Evolutionary conservation across 2,888 invertebrate species (phyloP).

Genomic region (Spicauda simplicius): DNA sequence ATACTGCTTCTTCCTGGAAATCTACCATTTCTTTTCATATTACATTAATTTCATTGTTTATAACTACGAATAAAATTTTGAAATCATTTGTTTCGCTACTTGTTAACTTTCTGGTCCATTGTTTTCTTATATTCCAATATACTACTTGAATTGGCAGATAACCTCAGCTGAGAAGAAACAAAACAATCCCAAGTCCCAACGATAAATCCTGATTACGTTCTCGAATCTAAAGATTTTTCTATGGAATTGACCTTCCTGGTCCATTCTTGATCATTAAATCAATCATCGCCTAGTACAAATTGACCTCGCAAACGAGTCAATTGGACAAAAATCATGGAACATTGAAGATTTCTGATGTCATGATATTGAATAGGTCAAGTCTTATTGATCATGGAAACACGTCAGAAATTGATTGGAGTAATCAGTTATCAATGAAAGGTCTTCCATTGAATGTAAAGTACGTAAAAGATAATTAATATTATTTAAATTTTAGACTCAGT

Average conservation of each 20-base stretch:
- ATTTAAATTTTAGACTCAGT: not conserved
- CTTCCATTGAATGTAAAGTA: conserved; percentile 9
- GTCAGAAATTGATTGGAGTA: conserved; percentile 12
- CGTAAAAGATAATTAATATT: not conserved
- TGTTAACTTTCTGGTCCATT: no score
- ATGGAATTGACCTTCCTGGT: conserved; percentile 41
- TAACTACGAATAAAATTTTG: no score
- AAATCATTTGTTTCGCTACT: no score
- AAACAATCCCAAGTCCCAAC: no score
- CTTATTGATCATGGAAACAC: conserved; percentile 21
- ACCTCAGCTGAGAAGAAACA: no score
- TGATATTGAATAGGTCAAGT: conserved; percentile 20
- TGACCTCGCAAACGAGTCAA: conserved; percentile 44
- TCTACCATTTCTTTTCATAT: no score
- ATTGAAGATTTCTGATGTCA: conserved; percentile 28
- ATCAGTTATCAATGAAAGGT: conserved; percentile 20
- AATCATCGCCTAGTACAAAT: conserved; percentile 44
- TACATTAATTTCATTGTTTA: no score
- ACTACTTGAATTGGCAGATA: no score
- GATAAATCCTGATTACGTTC: not conserved
- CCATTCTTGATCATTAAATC: conserved; percentile 41
- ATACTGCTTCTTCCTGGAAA: not conserved
- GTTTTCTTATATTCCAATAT: no score
- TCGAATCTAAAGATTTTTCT: conserved; percentile 4
- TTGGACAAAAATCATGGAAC: conserved; percentile 41